Conservation (phyloP, 2,113 vertebrate genomes). For the Pollachius pollachius region DNA sequence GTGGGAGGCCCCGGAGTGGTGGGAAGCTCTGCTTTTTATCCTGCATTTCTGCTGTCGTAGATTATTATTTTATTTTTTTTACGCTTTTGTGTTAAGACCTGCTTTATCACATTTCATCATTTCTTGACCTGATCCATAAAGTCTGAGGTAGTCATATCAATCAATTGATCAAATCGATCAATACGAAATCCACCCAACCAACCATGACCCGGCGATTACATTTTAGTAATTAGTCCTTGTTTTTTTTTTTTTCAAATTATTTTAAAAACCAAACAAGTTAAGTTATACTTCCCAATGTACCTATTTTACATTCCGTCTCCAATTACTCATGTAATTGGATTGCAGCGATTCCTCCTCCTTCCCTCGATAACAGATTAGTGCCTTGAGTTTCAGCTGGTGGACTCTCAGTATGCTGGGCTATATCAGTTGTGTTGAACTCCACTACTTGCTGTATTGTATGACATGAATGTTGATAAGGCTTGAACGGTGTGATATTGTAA, state of each 20-base stretch:
- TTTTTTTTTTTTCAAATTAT: background rate
- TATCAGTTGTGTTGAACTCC: constrained; percentile 1
- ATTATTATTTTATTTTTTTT: too few relatives aligned
- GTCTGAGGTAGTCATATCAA: too few relatives aligned
- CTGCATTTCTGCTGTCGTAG: too few relatives aligned
- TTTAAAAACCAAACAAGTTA: too few relatives aligned
- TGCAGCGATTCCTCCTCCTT: constrained; percentile 4
- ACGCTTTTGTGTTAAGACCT: too few relatives aligned
- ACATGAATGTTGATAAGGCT: constrained; percentile 21
- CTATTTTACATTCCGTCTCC: background rate
- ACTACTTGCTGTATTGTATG: constrained; percentile 17
- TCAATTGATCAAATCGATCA: too few relatives aligned
- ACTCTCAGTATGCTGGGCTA: background rate
- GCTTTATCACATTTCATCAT: too few relatives aligned
- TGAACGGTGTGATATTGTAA: background rate
- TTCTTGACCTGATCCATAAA: too few relatives aligned
- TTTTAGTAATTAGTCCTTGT: background rate
- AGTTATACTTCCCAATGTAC: constrained; percentile 17
- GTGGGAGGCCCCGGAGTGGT: too few relatives aligned
- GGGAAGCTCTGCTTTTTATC: too few relatives aligned
- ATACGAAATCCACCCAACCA: too few relatives aligned
- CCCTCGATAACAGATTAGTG: constrained; percentile 31
- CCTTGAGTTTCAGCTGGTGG: constrained; percentile 35
- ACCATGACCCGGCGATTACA: background rate
- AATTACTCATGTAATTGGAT: constrained; percentile 1